These are phyloP conservation scores for Augochlorella aurata DNA, from an alignment of 2,888 invertebrate genomes.

Conservation along the genomic window DNA sequence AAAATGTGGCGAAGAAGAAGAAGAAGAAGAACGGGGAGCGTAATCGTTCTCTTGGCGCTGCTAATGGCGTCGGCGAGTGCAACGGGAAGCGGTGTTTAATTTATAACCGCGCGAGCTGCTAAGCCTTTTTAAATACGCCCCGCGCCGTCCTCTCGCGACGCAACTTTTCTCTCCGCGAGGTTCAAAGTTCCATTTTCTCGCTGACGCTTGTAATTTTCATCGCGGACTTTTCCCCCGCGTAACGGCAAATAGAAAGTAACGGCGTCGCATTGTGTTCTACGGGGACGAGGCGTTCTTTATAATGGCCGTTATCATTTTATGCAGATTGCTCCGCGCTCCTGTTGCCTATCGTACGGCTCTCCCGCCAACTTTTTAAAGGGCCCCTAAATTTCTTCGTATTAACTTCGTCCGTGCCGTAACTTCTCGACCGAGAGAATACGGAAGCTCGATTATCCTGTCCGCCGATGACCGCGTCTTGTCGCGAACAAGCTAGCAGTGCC, in stretches of 20 bases:
- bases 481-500: too few relatives aligned
- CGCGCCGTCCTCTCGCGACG: background rate
- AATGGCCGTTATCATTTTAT: conserved; percentile 41
- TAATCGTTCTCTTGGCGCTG: conserved; percentile 21
- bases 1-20: background rate
- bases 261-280: background rate
- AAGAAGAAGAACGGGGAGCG: background rate
- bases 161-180: background rate
- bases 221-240: background rate
- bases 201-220: background rate
- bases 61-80: conserved; percentile 26
- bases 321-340: conserved; percentile 26
- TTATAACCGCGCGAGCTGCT: conserved; percentile 15
- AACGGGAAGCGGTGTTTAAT: conserved; percentile 24
- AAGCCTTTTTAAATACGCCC: conserved; percentile 23
- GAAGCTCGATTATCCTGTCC: too few relatives aligned
- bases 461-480: too few relatives aligned
- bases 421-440: background rate
- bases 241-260: conserved; percentile 20
- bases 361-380: background rate
- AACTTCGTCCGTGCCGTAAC: background rate
- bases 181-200: conserved; percentile 17
- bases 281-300: conserved; percentile 9
- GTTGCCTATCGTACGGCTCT: conserved; percentile 4
- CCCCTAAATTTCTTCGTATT: background rate